phyloP scores from a whole-genome alignment of 2,797 vertebrate species.

The Fistularia commersonii region DNA sequence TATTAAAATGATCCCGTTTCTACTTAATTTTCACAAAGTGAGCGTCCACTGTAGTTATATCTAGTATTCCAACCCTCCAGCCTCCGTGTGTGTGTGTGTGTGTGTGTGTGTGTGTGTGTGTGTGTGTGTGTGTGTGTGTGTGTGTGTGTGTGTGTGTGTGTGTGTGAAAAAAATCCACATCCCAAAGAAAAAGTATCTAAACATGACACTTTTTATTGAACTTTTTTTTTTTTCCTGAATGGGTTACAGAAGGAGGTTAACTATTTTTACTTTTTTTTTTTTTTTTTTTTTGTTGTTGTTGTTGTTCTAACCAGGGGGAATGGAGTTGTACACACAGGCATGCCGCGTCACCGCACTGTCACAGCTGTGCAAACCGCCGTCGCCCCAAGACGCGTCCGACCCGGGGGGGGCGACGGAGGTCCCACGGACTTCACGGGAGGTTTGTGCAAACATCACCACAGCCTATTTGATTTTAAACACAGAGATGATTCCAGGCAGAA shows the following conservation, averaged over 20 bases:
- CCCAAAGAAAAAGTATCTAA: constrained; percentile 67
- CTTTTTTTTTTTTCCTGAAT: constrained; percentile 70
- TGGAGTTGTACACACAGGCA: constrained; percentile 74
- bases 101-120: too few relatives aligned
- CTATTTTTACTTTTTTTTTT: too few relatives aligned
- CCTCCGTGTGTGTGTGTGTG: too few relatives aligned
- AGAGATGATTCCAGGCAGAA: constrained; percentile 58
- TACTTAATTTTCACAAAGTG: too few relatives aligned
- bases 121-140: too few relatives aligned
- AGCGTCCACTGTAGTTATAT: too few relatives aligned
- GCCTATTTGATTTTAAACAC: constrained; percentile 70
- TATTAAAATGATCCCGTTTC: too few relatives aligned
- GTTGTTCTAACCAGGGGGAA: constrained; percentile 62
- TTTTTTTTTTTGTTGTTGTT: constrained; percentile 25
- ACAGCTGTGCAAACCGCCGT: constrained; percentile 73
- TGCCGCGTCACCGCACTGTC: constrained; percentile 77
- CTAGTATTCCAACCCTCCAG: too few relatives aligned
- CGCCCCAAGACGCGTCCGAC: constrained; percentile 57
- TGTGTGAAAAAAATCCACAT: constrained; percentile 36
- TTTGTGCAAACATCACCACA: constrained; percentile 74
- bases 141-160: too few relatives aligned
- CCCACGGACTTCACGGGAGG: constrained; percentile 55
- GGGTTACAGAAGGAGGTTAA: constrained; percentile 72
- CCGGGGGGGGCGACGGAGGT: constrained; percentile 43
- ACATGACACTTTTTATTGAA: constrained; percentile 79